These are phyloP conservation scores for Phyllostomus discolor DNA, from an alignment of 2,113 vertebrate genomes.

Conservation along the genomic window DNA sequence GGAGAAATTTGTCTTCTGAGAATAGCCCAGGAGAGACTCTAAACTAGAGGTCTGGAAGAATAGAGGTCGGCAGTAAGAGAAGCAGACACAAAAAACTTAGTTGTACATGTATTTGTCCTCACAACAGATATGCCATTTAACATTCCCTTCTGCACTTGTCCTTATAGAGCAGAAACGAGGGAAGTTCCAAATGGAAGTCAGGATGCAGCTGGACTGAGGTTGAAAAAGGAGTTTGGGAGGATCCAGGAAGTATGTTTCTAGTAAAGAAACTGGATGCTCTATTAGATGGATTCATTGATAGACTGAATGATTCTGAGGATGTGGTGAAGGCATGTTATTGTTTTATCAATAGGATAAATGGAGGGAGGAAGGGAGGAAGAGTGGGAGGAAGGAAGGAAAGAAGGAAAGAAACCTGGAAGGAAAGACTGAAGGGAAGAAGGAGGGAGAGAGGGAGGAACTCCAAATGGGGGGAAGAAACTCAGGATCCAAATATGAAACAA, in stretches of 20 bases:
- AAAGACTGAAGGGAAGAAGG: background rate
- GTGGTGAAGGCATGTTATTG: background rate
- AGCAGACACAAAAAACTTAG: background rate
- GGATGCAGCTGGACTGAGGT: background rate
- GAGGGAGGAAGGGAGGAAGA: too few species aligned
- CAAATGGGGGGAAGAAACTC: background rate
- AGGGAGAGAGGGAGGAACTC: background rate
- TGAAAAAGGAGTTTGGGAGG: background rate
- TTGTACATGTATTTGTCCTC: background rate
- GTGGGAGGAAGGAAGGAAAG: background rate
- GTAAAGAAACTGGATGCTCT: background rate
- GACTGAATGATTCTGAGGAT: background rate
- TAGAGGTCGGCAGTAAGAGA: background rate
- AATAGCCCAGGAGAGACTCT: background rate
- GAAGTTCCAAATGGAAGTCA: background rate
- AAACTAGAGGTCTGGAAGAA: background rate
- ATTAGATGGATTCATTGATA: background rate
- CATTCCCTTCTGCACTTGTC: too few species aligned
- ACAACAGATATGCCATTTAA: background rate
- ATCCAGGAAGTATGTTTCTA: background rate
- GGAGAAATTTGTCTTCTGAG: background rate
- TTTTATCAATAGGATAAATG: background rate
- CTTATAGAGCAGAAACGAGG: background rate
- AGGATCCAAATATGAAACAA: background rate
- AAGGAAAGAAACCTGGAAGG: background rate